Percentiles rank a stretch among this genome's conserved stretches.
Conservation (phyloP, 2,797 vertebrate species). For the Rhynchonycteris naso region DNA sequence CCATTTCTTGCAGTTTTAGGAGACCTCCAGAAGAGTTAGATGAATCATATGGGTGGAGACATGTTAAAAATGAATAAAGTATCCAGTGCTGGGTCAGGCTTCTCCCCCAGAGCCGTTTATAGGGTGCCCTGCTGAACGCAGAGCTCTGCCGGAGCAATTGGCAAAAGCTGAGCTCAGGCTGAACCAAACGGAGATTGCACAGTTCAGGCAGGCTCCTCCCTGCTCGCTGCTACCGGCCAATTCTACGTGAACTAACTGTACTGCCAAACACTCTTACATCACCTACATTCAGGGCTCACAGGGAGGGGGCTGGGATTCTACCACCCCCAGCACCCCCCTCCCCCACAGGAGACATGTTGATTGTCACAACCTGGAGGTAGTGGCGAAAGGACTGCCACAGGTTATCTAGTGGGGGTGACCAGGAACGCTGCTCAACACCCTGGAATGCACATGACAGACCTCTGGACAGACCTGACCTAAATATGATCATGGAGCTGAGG, state of each 20-base stretch:
- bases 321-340: no score
- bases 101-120: accelerated
- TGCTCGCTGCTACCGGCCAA: no score
- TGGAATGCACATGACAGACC: accelerated
- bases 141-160: background rate
- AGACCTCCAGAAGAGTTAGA: background rate
- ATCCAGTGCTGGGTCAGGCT: background rate
- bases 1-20: background rate
- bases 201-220: background rate
- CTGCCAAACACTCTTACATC: background rate
- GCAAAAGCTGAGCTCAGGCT: background rate
- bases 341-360: background rate
- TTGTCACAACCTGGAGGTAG: background rate
- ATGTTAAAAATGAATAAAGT: background rate
- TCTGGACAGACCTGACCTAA: background rate
- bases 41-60: background rate
- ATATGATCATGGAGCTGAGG: background rate
- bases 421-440: background rate
- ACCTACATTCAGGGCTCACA: background rate
- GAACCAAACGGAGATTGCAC: background rate
- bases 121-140: background rate
- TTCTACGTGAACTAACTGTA: no score
- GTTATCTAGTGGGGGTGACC: background rate
- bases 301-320: background rate
- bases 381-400: background rate